Percentiles rank a stretch among this genome's conserved stretches.
These are phyloP conservation scores for Melieria picta DNA, from an alignment of 2,888 invertebrate genomes.

Conservation along the genomic window DNA sequence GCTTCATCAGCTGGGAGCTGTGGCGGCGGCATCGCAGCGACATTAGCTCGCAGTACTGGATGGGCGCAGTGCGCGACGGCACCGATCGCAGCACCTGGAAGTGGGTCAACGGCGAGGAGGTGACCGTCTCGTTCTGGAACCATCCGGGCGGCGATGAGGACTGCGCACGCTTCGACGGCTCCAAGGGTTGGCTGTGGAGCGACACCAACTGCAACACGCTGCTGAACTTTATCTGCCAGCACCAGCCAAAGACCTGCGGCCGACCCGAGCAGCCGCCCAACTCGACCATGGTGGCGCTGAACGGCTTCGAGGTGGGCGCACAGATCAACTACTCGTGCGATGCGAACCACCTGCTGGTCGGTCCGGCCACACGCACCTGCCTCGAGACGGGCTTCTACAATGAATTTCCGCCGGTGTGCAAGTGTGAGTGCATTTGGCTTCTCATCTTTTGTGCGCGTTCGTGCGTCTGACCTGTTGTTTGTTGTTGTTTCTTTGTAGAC, in stretches of 20 bases:
- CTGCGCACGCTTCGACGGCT: conserved; percentile 90
- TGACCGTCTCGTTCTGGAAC: conserved; percentile 93
- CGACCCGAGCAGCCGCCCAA: conserved; percentile 93
- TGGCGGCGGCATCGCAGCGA: conserved; percentile 92
- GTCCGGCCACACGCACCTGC: conserved; percentile 84
- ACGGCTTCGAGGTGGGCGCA: conserved; percentile 83
- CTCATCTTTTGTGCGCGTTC: background rate
- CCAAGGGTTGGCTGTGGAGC: conserved; percentile 95
- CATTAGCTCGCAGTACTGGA: conserved; percentile 93
- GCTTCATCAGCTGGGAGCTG: conserved; percentile 93
- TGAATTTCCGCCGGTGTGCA: conserved; percentile 92
- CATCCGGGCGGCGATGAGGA: conserved; percentile 83
- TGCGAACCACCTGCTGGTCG: conserved; percentile 86
- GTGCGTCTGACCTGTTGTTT: background rate
- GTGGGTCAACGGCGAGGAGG: conserved; percentile 89
- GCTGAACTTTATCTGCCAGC: conserved; percentile 92
- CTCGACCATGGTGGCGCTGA: conserved; percentile 83
- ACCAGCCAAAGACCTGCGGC: conserved; percentile 91
- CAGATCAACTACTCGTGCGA: conserved; percentile 87
- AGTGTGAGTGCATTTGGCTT: conserved; percentile 74
- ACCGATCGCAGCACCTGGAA: conserved; percentile 84
- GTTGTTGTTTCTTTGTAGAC: conserved; percentile 68
- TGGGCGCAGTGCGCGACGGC: conserved; percentile 89
- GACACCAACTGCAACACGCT: conserved; percentile 87
- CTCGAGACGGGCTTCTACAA: conserved; percentile 92